Percentiles rank a stretch among this genome's conserved stretches.
Evolutionary conservation across 2,888 invertebrate genomes (phyloP).

Genomic region (Steinernema carpocapsae): DNA sequence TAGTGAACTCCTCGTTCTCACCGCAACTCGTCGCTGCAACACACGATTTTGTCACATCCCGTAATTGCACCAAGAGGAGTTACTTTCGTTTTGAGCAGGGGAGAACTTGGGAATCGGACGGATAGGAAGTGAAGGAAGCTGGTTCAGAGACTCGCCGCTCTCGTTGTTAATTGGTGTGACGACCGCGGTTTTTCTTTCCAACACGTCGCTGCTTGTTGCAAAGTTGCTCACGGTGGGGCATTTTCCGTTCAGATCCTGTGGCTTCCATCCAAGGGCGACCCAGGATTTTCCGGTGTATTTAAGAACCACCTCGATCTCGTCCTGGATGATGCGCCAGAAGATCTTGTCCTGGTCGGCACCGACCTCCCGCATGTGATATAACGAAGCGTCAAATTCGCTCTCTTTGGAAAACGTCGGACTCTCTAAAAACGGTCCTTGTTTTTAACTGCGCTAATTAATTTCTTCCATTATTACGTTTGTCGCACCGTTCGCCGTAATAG

Average conservation of each 20-base stretch:
- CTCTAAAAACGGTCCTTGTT: slow-evolving; percentile 30
- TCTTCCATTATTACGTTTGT: slow-evolving; percentile 42
- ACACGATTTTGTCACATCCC: neutral
- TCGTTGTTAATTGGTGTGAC: slow-evolving; percentile 23
- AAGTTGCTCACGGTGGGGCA: slow-evolving; percentile 36
- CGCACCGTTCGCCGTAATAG: slow-evolving; percentile 74
- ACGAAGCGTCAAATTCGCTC: slow-evolving; percentile 53
- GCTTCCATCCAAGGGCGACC: slow-evolving; percentile 90
- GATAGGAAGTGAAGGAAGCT: slow-evolving; percentile 30
- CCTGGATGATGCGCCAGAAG: slow-evolving; percentile 81
- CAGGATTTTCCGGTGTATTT: slow-evolving; percentile 87
- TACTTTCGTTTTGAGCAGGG: slow-evolving; percentile 11
- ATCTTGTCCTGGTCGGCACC: slow-evolving; percentile 76
- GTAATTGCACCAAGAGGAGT: neutral
- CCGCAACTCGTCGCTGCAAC: slow-evolving; percentile 49
- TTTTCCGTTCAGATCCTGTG: slow-evolving; percentile 69
- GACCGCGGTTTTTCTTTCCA: slow-evolving; percentile 18
- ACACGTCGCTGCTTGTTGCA: slow-evolving; percentile 3
- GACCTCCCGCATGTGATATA: slow-evolving; percentile 52
- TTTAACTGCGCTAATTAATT: slow-evolving; percentile 5
- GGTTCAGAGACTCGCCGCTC: slow-evolving; percentile 18
- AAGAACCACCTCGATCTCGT: slow-evolving; percentile 84
- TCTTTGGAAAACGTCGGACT: slow-evolving; percentile 48
- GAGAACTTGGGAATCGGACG: slow-evolving; percentile 18
- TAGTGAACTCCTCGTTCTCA: slow-evolving; percentile 60